Base-by-base conservation (phyloP, 2,113 vertebrate genomes). In the Perccottus glenii region DNA sequence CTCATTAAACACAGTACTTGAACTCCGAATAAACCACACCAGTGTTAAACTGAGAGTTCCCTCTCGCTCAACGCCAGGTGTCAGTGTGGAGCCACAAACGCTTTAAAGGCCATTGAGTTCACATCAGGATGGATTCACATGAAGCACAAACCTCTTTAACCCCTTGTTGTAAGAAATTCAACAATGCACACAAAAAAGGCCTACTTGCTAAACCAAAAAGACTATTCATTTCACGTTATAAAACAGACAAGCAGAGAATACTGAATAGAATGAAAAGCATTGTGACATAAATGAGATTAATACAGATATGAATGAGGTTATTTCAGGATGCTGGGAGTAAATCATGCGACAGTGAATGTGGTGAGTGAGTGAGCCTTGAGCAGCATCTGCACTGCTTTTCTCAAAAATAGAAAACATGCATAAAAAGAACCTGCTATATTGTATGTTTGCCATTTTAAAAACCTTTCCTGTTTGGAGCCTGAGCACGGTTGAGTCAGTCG, bases 31-130 rank as follows among this genome's bases (percentile, higher is more conserved):
- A 27, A 27, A 27, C 1, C 19, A 1, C 19, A 27, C 19, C 1
- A 27, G 19, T 27, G 19, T 27, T 27, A 27, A 27, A 27, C 19
- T 27, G 19, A 27, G 19, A 27, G 19, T 27, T n/a, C 11, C 9
- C 11, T 4, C 32, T 4, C 11, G 8, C 3, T 14, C 5, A 2
- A 85, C 90, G 83, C 78, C 79, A 70, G 67, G 82, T 51, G 83
- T 59, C 81, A 69, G 72, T 32, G 43, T 47, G 11, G 75, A 83
- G 78, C 82, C 66, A 69, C 50, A 64, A 8, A 63, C 9, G 0
- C 9, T 6, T 10, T 3, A 55, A 38, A 3, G 68, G 74, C 59
- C 74, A 75, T 48, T 33, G 49, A 19, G 75, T 78, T 86, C 81
- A 69, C 49, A 9, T 63, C 55, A 48, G 1, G 33, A 1, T 53